These are phyloP conservation scores for Heterochromis multidens DNA, from an alignment of 2,113 vertebrate species.

Conservation along the genomic window DNA sequence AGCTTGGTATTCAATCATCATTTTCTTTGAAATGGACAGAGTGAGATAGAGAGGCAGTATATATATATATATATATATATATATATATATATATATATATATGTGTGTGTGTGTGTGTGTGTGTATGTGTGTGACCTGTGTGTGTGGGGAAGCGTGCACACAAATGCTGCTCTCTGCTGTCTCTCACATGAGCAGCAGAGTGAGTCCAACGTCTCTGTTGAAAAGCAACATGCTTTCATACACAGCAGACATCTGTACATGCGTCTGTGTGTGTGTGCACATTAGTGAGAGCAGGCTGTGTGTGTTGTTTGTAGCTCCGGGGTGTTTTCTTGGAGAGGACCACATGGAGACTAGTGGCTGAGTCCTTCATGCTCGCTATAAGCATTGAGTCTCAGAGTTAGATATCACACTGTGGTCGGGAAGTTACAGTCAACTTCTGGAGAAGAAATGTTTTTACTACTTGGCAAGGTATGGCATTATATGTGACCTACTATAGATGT, in stretches of 20 bases:
- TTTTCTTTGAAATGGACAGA: constrained; percentile 37
- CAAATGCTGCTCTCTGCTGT: constrained; percentile 41
- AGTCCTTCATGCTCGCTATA: constrained; percentile 29
- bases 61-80: too few relatives aligned
- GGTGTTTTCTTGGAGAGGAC: constrained; percentile 55
- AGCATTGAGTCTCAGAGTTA: constrained; percentile 15
- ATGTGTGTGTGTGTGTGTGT: too few relatives aligned
- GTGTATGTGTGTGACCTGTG: too few relatives aligned
- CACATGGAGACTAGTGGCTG: constrained; percentile 33
- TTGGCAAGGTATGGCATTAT: background rate
- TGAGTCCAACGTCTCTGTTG: constrained; percentile 62
- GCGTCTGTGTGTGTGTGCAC: background rate
- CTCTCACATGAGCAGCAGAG: constrained; percentile 58
- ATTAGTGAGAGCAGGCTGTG: constrained; percentile 12
- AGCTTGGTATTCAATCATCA: constrained; percentile 36
- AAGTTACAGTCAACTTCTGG: constrained; percentile 35
- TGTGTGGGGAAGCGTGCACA: background rate
- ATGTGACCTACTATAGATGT: background rate
- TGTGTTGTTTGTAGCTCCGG: constrained; percentile 36
- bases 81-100: too few relatives aligned
- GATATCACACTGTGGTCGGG: constrained; percentile 15
- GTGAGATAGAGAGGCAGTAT: background rate
- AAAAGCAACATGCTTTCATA: constrained; percentile 56
- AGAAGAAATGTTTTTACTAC: constrained; percentile 6
- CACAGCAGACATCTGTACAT: constrained; percentile 42